A percentile compares a stretch with the other conserved stretches of the same genome.
Conservation (phyloP, 2,797 vertebrate species). For the Sebastes wilsoni region DNA sequence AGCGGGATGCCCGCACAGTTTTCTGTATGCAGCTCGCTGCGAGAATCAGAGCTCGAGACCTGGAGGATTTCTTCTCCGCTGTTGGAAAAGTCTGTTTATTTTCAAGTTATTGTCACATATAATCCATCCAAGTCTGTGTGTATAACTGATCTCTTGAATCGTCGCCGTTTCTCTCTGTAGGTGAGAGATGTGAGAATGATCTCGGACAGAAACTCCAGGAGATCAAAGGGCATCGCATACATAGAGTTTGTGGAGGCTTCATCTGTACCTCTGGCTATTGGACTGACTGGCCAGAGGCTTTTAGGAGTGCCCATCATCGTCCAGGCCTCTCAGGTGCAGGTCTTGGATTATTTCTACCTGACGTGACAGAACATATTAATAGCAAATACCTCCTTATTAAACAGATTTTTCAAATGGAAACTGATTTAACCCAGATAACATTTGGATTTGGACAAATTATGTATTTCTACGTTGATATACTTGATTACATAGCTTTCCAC, state of each 20-base stretch:
- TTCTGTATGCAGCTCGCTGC: constrained; percentile 99
- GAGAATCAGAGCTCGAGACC: constrained; percentile 94
- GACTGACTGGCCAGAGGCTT: constrained; percentile 95
- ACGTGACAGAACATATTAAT: background rate
- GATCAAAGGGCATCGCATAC: constrained; percentile 99
- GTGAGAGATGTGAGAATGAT: constrained; percentile 99
- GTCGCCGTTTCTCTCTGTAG: constrained; percentile 66
- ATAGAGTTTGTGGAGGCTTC: constrained; percentile 97
- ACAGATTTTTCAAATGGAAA: background rate
- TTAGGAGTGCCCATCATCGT: constrained; percentile 98
- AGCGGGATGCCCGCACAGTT: constrained; percentile 97
- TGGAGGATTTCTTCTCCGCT: constrained; percentile 99
- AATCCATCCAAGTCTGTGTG: background rate
- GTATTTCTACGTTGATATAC: background rate
- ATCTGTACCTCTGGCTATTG: constrained; percentile 97
- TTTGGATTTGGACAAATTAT: background rate
- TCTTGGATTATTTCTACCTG: background rate
- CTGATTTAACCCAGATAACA: background rate
- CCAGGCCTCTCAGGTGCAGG: constrained; percentile 93
- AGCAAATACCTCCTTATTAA: background rate
- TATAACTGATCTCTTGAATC: background rate
- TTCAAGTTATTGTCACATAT: background rate
- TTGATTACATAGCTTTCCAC: background rate
- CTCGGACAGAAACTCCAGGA: constrained; percentile 96
- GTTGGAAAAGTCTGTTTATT: constrained; percentile 90